Evolutionary conservation across 1,140 invertebrate genomes (phyloP), one percentile per base, ranked within the genome.

Genomic region (Spodoptera frugiperda): DNA sequence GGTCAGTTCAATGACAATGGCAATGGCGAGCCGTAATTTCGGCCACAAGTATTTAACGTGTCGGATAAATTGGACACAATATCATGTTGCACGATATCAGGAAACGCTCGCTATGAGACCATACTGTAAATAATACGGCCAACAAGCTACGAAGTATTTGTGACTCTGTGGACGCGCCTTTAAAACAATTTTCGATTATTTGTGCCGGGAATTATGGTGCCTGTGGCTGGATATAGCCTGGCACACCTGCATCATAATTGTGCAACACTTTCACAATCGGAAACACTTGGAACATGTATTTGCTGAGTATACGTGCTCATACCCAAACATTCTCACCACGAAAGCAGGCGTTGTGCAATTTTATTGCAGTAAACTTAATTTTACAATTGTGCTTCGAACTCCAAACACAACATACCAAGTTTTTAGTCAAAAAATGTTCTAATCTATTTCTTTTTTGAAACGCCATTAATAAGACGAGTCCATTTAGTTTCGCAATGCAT

Each of bases 181-280:
- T 39, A 33, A 33, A 33, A 10, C 33, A 39, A 39, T 39, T 9
- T 30, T 39, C 33, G 33, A 4, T 39, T 39, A 39, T 39, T 39
- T 39, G 33, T 39, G 33, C 9, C 33, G 4, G 33, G 17, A 44
- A 44, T 63, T 44, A 5, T 57, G 33, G 8, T 44, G 15, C 9
- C 59, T 63, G 8, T 44, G 15, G n/a, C 59, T 63, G 59, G 33
- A 63, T 63, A 63, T 63, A 63, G 33, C 59, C 59, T 17, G 14
- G 59, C 33, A 19, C 59, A 63, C 59, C 59, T 63, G 59, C 59
- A 63, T 63, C 33, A 19, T 44, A 17, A 19, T 44, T 44, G 59
- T 44, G 59, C 17, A 63, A 63, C 59, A 63, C 59, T 63, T 63
- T 63, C 59, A 63, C 59, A 63, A 63, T 63, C 59, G 59, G 59